Percentiles rank a stretch among this genome's conserved stretches.
phyloP scores from a whole-genome alignment of 1,140 invertebrate species.

The Drosophila quadrilineata region DNA sequence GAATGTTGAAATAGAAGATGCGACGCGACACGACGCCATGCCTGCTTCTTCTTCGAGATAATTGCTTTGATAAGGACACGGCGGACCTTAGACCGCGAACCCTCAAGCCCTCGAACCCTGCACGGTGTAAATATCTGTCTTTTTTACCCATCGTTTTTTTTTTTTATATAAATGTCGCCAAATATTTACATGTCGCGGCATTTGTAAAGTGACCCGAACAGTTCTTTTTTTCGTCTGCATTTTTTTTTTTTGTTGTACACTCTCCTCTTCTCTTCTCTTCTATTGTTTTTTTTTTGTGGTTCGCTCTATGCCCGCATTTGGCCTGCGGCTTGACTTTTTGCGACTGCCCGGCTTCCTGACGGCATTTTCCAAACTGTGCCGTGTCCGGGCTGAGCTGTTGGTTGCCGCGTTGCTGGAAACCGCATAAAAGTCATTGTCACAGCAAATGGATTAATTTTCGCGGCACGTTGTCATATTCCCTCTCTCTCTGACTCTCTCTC shows the following conservation, averaged over 20 bases:
- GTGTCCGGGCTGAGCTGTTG: constrained; percentile 42
- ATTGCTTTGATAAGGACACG: constrained; percentile 70
- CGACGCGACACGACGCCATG: constrained; percentile 26
- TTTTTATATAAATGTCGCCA: constrained; percentile 69
- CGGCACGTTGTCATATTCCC: constrained; percentile 71
- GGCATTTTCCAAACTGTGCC: constrained; percentile 6
- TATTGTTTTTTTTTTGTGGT: background rate
- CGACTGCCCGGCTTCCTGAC: constrained; percentile 29
- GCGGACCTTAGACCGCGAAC: constrained; percentile 19
- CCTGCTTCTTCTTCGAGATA: constrained; percentile 72
- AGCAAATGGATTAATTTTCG: constrained; percentile 80
- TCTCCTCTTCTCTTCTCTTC: no score
- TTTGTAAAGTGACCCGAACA: constrained; percentile 38
- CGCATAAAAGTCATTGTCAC: constrained; percentile 80
- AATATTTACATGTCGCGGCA: constrained; percentile 78
- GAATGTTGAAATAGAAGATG: constrained; percentile 8
- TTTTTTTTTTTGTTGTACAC: background rate
- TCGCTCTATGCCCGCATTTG: constrained; percentile 53
- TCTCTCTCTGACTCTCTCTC: constrained; percentile 17
- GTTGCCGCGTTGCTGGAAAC: constrained; percentile 64
- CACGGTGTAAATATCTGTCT: no score
- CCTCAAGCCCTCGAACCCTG: no score
- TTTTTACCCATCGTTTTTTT: background rate
- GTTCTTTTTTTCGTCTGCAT: constrained; percentile 11
- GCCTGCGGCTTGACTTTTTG: constrained; percentile 71